A percentile compares a stretch with the other conserved stretches of the same genome.
These are phyloP conservation scores for Xenops minutus DNA, from an alignment of 2,797 vertebrate genomes.

Conservation along the genomic window DNA sequence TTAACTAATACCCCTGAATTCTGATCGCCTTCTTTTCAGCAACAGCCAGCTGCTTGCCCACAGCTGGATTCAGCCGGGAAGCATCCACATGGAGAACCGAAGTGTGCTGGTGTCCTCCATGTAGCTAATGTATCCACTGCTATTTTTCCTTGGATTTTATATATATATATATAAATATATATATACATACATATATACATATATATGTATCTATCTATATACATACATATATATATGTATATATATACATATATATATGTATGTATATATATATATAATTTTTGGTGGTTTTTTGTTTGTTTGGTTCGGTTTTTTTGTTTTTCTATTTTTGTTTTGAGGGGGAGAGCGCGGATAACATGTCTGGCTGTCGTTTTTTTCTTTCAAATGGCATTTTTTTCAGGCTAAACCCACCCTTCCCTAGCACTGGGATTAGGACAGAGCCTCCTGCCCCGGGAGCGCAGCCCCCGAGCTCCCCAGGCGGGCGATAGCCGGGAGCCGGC, in stretches of 20 bases:
- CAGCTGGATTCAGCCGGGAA: background rate
- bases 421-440: background rate
- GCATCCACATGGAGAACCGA: background rate
- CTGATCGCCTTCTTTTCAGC: conserved; percentile 33
- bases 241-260: too few relatives aligned
- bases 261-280: too few relatives aligned
- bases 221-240: too few relatives aligned
- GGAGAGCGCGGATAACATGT: fast-evolving
- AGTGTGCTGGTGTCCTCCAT: background rate
- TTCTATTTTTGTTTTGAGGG: too few relatives aligned
- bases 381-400: background rate
- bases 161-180: background rate
- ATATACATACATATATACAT: too few relatives aligned
- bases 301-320: too few relatives aligned
- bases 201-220: too few relatives aligned
- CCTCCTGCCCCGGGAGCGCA: background rate
- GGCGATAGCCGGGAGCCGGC: background rate
- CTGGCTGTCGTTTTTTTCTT: background rate
- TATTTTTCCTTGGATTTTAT: background rate
- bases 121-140: fast-evolving
- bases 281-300: too few relatives aligned
- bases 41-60: background rate
- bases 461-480: background rate
- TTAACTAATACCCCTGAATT: conserved; percentile 56
- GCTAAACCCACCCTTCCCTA: fast-evolving